phyloP scores from a whole-genome alignment of 2,888 invertebrate species.

The Netelia fuscicornis region DNA sequence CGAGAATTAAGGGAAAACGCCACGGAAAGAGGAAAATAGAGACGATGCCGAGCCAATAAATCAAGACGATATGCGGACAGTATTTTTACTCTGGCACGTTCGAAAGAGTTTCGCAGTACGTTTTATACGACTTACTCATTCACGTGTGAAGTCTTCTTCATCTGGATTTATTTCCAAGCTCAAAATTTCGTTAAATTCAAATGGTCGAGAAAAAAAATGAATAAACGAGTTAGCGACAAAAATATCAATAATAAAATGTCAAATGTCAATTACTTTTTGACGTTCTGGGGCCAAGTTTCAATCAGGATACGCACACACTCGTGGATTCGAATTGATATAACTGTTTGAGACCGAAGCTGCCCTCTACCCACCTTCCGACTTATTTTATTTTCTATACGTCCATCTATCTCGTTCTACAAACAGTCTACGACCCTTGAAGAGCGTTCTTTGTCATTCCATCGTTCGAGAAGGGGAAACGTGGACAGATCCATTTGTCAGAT shows the following conservation, averaged over 20 bases:
- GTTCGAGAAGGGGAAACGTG: not conserved
- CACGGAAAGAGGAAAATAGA: too few relatives aligned
- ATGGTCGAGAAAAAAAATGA: too few relatives aligned
- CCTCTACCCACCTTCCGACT: not conserved
- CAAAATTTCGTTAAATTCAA: too few relatives aligned
- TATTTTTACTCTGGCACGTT: slow-evolving; percentile 49
- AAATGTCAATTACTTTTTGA: not conserved
- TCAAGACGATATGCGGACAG: slow-evolving; percentile 64
- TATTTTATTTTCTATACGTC: slow-evolving; percentile 20
- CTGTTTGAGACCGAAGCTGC: not conserved
- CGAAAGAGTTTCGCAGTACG: not conserved
- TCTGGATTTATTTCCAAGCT: slow-evolving; percentile 26
- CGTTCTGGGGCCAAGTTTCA: not conserved
- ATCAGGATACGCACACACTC: not conserved
- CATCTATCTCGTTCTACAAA: slow-evolving; percentile 21
- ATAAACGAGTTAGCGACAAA: too few relatives aligned
- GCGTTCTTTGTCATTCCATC: slow-evolving; percentile 18
- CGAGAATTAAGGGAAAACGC: not conserved
- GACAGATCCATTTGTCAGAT: slow-evolving; percentile 37
- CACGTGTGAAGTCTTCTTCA: slow-evolving; percentile 34
- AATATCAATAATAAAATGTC: too few relatives aligned
- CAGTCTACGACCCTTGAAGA: slow-evolving; percentile 6
- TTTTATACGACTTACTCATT: slow-evolving; percentile 41
- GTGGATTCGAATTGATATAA: slow-evolving; percentile 3
- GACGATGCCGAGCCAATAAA: slow-evolving; percentile 57